Base-by-base conservation (phyloP, 2,888 invertebrate species). In the Drosophila pseudotakahashii region DNA sequence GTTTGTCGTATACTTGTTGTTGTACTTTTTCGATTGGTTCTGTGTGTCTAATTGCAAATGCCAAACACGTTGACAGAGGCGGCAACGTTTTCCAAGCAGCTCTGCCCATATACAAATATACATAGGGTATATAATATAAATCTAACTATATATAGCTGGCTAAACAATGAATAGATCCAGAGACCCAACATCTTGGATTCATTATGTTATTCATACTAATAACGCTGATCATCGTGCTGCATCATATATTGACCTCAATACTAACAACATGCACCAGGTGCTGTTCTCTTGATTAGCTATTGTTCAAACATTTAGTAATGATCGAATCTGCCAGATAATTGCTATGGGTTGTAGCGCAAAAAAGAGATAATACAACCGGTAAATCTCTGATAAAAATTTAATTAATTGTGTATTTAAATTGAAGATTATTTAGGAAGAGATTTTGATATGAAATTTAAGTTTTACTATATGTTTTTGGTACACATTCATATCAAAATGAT, bases 31-130 rank as follows among this genome's bases (percentile, higher is more conserved):
- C 16, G 9, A 26, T 47, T 52, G 45, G 47, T 66, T 57, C 34
- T 69, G 59, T 62, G 53, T 73, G 58, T 72, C 70, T 55, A 73
- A 88, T 87, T 87, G 89, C 79, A 76, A 81, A 89, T 86, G 83
- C 89, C 64, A 73, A 81, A 62, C 84, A 84, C 84, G 88, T 86
- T 63, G 73, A 60, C 47, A 71, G 48, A 44, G 63, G 44, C 73
- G 63, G 69, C 51, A 62, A 37, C 70, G 59, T 23, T 54, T 68
- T 62, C 58, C 70, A 67, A 75, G 78, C 75, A 57, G 80, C 80
- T 73, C 57, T 77, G 76, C 70, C 77, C 88, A 82, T 67, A 69
- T 34, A 47, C 34, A 37, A 36, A 11, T 62, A 14, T 19, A 26
- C 2, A 52, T n/a, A 7, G 7, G 1, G 30, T 30, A 30, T 30